Percentiles rank a stretch among this genome's conserved stretches.
These are phyloP conservation scores for Escarpia spicata DNA, from an alignment of 2,888 invertebrate species.

Conservation along the genomic window DNA sequence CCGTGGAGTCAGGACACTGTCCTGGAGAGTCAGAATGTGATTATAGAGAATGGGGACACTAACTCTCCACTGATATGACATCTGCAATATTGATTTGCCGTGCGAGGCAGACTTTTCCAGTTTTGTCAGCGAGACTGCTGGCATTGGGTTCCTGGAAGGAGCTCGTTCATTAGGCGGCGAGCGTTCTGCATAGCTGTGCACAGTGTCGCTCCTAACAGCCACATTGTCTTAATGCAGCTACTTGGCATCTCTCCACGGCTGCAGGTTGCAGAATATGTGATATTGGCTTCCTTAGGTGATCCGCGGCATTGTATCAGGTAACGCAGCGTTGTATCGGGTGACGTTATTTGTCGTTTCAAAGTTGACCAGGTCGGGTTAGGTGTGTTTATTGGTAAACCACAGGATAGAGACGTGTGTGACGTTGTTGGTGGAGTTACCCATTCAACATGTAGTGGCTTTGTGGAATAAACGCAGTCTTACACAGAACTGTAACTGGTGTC, in stretches of 20 bases:
- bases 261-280: neutral
- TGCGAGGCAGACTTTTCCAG: neutral
- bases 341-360: neutral
- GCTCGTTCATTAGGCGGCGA: neutral
- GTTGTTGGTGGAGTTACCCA: too few relatives aligned
- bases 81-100: neutral
- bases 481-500: too few relatives aligned
- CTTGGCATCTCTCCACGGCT: neutral
- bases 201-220: neutral
- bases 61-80: neutral
- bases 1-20: too few relatives aligned
- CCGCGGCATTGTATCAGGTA: neutral
- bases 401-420: neutral
- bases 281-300: neutral
- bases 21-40: too few relatives aligned
- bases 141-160: neutral
- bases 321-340: neutral
- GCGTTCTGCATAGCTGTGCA: neutral
- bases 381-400: neutral
- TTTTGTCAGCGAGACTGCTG: neutral
- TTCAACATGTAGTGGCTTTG: too few relatives aligned
- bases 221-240: neutral
- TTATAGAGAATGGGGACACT: too few relatives aligned
- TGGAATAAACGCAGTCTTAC: too few relatives aligned
- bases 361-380: neutral